Evolutionary conservation across 2,113 vertebrate genomes (phyloP), one percentile per base, ranked within the genome.

Genomic region (Phylloscopus trochiloides): DNA sequence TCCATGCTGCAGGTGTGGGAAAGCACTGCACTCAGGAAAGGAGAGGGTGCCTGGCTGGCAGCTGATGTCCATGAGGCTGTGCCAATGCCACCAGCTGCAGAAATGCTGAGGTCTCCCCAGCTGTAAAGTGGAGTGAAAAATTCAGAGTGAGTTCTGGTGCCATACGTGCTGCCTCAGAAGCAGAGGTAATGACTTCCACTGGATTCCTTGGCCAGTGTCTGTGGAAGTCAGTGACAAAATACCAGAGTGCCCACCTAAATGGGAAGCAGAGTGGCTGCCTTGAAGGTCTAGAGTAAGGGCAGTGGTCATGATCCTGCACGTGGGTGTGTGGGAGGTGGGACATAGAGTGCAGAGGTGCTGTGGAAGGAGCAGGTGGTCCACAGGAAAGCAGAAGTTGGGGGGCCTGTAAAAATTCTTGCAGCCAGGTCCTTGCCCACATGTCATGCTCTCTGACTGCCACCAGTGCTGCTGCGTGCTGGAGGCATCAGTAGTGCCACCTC

Each of bases 11-110:
- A 79, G 67, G 38, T 91, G 42, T 73, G 71, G 71, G 62, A 47
- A 91, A 61, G 59, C 36, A 36, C 34, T 2, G 1, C 0, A 0
- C 17, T 83, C 1, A 1, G 70, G 24, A 74, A 67, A 51, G 32
- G n/a, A 92, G 34, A 19, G 17, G 29, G 45, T 4, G 1, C 31
- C 38, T 11, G 10, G 50, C 77, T 89, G 38, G 50, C 47, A 51
- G 63, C 17, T 88, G 81, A 25, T 2, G 75, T 50, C 71, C 71
- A 7, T 8, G 5, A 36, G 76, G 19, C 17, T 85, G 32, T 5
- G 0, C 54, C 3, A 3, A 26, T 50, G 73, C 48, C 47, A 52
- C 34, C 75, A 65, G 57, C 19, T 9, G 2, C 0, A 0, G 19
- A 38, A 61, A 6, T 34, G 21, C 70, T 36, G 31, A 76, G 22